Evolutionary conservation across 2,797 vertebrate genomes (phyloP).

Genomic region (Sebastes steindachneri): DNA sequence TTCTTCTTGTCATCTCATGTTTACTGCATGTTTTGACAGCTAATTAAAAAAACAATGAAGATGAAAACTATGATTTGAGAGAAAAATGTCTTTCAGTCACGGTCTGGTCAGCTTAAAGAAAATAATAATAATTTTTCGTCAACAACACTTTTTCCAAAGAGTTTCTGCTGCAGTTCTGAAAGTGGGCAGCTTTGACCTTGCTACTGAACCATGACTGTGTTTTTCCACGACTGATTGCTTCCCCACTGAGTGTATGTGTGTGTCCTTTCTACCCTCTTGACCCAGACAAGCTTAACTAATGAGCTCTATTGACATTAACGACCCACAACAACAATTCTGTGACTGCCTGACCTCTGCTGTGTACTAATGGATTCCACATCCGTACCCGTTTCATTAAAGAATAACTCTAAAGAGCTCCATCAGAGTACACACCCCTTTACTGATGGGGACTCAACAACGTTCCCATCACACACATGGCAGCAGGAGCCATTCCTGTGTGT

Average conservation of each 20-base stretch:
- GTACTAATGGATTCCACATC: slow-evolving; percentile 8
- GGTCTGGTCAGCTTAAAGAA: background rate
- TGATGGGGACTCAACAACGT: background rate
- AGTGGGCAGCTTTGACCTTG: slow-evolving; percentile 43
- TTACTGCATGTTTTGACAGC: background rate
- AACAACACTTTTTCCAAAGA: background rate
- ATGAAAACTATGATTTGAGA: background rate
- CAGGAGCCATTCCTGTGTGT: background rate
- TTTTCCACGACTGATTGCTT: slow-evolving; percentile 36
- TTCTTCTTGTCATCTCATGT: background rate
- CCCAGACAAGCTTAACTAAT: slow-evolving; percentile 32
- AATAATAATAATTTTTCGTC: background rate
- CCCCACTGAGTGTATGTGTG: background rate
- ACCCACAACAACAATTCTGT: slow-evolving; percentile 10
- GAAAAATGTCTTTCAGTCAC: background rate
- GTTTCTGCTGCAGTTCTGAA: slow-evolving; percentile 29
- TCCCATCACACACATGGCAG: background rate
- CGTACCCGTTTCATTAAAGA: background rate
- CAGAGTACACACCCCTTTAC: background rate
- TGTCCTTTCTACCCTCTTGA: slow-evolving; percentile 23
- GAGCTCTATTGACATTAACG: slow-evolving; percentile 24
- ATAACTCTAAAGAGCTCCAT: background rate
- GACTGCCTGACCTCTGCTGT: background rate
- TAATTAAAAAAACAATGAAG: background rate
- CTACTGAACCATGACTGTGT: slow-evolving; percentile 19